Conservation (phyloP, 2,888 invertebrate species). For the Ommatoiulus sabulosus region DNA sequence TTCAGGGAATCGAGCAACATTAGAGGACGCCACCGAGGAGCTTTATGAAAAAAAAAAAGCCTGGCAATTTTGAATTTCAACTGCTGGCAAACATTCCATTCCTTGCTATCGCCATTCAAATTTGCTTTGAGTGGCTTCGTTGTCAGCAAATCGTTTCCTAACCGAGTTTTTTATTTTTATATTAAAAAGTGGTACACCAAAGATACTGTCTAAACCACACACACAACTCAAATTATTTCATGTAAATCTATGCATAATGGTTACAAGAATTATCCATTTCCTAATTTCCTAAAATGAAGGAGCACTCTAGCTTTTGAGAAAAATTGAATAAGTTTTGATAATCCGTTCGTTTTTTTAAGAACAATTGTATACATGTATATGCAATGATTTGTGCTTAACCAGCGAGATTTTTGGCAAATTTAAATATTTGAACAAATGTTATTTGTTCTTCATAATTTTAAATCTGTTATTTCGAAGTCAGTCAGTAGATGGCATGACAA, state of each 20-base stretch:
- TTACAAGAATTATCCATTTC: background rate
- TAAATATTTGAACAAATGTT: background rate
- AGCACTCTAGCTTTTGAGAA: background rate
- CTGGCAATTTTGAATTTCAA: background rate
- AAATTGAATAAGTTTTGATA: background rate
- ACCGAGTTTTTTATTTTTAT: conserved; percentile 33
- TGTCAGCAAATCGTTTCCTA: background rate
- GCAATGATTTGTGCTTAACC: background rate
- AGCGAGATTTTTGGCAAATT: conserved; percentile 9
- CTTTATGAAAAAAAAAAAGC: background rate
- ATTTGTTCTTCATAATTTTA: background rate
- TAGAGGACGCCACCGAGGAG: background rate
- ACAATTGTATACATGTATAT: conserved; percentile 25
- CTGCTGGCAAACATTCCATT: background rate
- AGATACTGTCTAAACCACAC: background rate
- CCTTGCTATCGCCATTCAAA: background rate
- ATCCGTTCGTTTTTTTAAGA: background rate
- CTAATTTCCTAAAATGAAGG: background rate
- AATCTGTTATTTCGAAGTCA: background rate
- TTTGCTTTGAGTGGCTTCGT: conserved; percentile 8
- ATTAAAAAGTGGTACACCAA: conserved; percentile 12
- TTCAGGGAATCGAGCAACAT: background rate
- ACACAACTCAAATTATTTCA: background rate
- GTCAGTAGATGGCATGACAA: background rate
- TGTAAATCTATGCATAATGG: conserved; percentile 24